These are phyloP conservation scores for Phainopepla nitens DNA, from an alignment of 2,113 vertebrate genomes.

Conservation along the genomic window DNA sequence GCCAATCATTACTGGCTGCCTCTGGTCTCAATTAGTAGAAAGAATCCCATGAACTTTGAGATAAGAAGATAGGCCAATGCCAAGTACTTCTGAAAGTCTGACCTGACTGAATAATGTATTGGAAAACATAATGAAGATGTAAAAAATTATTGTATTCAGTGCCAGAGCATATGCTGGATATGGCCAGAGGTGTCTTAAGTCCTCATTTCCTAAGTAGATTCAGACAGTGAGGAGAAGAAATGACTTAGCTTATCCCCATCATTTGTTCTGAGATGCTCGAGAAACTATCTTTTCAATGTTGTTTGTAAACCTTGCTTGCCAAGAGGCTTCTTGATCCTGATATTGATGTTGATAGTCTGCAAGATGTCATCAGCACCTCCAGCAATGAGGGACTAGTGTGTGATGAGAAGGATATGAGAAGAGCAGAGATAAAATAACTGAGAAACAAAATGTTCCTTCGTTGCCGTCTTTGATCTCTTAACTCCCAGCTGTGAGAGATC, in stretches of 20 bases:
- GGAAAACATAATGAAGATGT: not conserved
- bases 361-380: conserved; percentile 50
- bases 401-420: conserved; percentile 25
- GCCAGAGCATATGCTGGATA: not conserved
- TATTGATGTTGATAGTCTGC: conserved; percentile 43
- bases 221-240: not conserved
- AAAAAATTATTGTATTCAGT: not conserved
- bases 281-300: not conserved
- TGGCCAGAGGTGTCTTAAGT: not conserved
- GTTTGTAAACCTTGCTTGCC: conserved; percentile 9
- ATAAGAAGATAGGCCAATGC: not conserved
- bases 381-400: conserved; percentile 24
- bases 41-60: not conserved
- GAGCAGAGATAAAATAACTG: conserved; percentile 38
- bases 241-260: not conserved
- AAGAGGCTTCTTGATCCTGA: conserved; percentile 18
- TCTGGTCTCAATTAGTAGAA: not conserved
- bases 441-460: conserved; percentile 59
- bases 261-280: not conserved
- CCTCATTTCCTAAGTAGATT: not conserved
- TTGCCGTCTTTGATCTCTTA: conserved; percentile 63
- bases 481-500: conserved; percentile 64
- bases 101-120: not conserved
- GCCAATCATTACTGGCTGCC: not conserved
- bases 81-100: not conserved